Conservation (phyloP, 53 echinoderm and acorn worm genomes). For the Luidia sarsii region DNA sequence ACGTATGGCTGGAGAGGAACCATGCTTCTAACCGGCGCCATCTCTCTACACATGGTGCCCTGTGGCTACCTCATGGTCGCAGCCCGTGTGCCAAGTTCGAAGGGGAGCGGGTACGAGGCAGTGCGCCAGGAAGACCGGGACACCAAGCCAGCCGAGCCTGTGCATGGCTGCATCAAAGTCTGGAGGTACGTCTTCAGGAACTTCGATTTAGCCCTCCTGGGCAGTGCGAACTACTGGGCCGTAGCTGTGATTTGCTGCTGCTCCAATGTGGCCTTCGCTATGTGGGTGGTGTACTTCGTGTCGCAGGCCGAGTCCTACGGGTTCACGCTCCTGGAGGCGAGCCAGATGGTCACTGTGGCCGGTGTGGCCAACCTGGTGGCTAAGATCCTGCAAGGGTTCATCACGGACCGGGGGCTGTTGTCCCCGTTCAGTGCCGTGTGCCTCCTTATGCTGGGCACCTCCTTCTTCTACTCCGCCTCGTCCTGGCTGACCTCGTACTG, state of each 20-base stretch:
- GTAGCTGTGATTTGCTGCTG: neutral
- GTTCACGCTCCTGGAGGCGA: neutral
- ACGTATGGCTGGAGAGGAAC: conserved; percentile 15
- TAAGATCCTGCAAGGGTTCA: neutral
- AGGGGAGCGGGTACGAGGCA: too few relatives aligned
- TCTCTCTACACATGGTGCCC: neutral
- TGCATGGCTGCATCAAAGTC: too few relatives aligned
- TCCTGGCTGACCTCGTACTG: neutral
- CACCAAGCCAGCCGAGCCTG: neutral
- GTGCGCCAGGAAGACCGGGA: neutral
- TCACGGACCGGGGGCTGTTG: neutral
- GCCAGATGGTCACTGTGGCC: neutral
- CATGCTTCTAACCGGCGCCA: neutral
- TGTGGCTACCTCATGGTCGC: neutral
- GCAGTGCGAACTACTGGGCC: neutral
- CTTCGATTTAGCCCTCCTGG: neutral
- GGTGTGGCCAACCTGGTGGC: neutral
- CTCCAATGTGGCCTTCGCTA: neutral
- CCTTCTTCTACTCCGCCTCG: neutral
- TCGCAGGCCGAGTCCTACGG: neutral
- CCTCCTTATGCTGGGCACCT: neutral
- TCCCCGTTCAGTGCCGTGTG: neutral
- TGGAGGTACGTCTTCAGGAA: neutral
- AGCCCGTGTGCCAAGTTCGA: too few relatives aligned
- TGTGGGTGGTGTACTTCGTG: conserved; percentile 10